Conservation (phyloP, 2,888 invertebrate genomes). For the Hydropsyche betteni region DNA sequence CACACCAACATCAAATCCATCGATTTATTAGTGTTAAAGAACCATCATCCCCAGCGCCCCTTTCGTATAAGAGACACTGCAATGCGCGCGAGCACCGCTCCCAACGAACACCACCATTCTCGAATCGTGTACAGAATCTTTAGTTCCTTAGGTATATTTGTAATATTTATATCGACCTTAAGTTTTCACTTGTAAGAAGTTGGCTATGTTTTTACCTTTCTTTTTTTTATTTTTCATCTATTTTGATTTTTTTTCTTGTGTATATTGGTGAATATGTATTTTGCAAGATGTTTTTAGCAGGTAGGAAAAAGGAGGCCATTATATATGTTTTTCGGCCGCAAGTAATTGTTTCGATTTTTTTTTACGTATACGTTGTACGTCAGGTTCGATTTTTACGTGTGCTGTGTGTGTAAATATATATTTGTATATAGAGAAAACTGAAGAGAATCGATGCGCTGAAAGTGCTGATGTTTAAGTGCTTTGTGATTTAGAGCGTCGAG, state of each 20-base stretch:
- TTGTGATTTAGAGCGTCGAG: no score
- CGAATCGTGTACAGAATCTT: slow-evolving; percentile 12
- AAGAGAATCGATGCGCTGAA: no score
- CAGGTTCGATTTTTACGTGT: no score
- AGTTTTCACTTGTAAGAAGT: slow-evolving; percentile 53
- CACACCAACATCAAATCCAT: background rate
- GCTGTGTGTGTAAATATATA: no score
- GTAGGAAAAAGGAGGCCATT: slow-evolving; percentile 59
- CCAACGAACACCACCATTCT: no score
- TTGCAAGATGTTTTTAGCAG: background rate
- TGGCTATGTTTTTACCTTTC: slow-evolving; percentile 17
- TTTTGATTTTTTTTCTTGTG: no score
- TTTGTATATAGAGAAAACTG: no score
- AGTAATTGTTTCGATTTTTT: slow-evolving; percentile 61
- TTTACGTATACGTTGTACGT: background rate
- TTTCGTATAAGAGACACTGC: slow-evolving; percentile 7
- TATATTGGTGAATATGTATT: no score
- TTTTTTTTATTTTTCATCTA: slow-evolving; percentile 31
- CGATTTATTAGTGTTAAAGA: no score
- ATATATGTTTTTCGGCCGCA: slow-evolving; percentile 68
- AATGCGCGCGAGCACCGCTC: slow-evolving; percentile 12
- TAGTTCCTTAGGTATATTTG: slow-evolving; percentile 7
- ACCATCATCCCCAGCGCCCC: slow-evolving; percentile 14
- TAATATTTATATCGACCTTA: slow-evolving; percentile 42
- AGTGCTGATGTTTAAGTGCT: no score